Conservation (phyloP, 2,113 vertebrate genomes). For the Sterna hirundo region DNA sequence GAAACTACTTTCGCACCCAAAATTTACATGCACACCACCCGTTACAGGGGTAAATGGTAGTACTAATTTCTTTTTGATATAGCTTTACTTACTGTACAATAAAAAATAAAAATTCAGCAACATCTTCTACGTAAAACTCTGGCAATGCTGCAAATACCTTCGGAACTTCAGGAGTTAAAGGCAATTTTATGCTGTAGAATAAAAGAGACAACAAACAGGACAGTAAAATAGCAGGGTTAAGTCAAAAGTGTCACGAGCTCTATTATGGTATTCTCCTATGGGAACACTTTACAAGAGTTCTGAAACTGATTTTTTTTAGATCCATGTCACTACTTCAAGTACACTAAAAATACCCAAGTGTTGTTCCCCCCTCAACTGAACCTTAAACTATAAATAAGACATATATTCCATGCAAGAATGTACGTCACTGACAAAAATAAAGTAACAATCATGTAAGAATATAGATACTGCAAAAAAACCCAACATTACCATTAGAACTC, state of each 20-base stretch:
- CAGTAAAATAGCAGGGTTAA: neutral
- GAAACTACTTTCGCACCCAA: neutral
- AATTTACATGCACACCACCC: neutral
- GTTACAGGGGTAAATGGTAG: neutral
- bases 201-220: neutral
- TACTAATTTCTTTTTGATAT: neutral
- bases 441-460: neutral
- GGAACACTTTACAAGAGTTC: neutral
- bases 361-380: neutral
- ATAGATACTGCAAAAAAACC: neutral
- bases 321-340: neutral
- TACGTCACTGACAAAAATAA: neutral
- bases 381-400: neutral
- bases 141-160: slow-evolving; percentile 97
- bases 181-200: slow-evolving; percentile 84
- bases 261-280: neutral
- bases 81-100: slow-evolving; percentile 94
- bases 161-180: slow-evolving; percentile 92
- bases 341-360: neutral
- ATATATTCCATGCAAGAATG: neutral
- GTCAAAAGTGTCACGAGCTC: neutral
- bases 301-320: neutral
- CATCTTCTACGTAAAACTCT: slow-evolving; percentile 98
- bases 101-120: slow-evolving; percentile 99
- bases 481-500: neutral